Evolutionary conservation across 2,113 vertebrate genomes (phyloP), one percentile per base, ranked within the genome.

Genomic region (Ploceus nigricollis): DNA sequence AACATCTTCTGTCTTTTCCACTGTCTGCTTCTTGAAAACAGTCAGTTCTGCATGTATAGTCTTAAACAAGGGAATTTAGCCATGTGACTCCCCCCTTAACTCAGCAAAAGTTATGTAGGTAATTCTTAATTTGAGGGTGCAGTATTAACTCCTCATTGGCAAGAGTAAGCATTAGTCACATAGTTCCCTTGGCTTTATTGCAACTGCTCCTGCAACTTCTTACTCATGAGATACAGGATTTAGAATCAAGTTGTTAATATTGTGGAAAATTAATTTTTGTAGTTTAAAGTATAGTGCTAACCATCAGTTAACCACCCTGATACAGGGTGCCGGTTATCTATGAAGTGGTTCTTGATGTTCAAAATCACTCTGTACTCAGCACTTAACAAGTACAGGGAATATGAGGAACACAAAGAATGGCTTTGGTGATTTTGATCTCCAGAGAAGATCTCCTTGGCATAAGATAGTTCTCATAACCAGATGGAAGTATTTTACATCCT

Each of bases 1-100:
- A 83, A 80, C 0, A 4, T 86, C 51, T 90, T 63, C 79, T 88
- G 58, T 90, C 85, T 94, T 94, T 96, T 90, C 81, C 82, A 71
- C 48, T 75, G 27, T 84, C 54, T 90, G 61, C 76, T 90, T 83
- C 86, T 89, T 93, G 51, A 89, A 94, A 96, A 68, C 61, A 89
- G 64, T 84, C 76, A 51, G 68, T 92, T 94, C 76, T 86, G 64
- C 82, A 63, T 68, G 44, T 89, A 60, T 47, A 68, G 40, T 56
- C 25, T 92, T 68, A 83, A 93, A 83, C 35, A 64, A 71, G 92
- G 56, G 85, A 94, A 39, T 70, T 90, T 84, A 65, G 39, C 64
- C 20, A 37, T 77, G 56, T 89, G 76, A 78, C n/a, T 90, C 28
- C n/a, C 17, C 47, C 60, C 77, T 86, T 90, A 94, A 78, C 66